A percentile compares a stretch with the other conserved stretches of the same genome.
Conservation (phyloP, 2,113 vertebrate genomes). For the Promerops cafer region DNA sequence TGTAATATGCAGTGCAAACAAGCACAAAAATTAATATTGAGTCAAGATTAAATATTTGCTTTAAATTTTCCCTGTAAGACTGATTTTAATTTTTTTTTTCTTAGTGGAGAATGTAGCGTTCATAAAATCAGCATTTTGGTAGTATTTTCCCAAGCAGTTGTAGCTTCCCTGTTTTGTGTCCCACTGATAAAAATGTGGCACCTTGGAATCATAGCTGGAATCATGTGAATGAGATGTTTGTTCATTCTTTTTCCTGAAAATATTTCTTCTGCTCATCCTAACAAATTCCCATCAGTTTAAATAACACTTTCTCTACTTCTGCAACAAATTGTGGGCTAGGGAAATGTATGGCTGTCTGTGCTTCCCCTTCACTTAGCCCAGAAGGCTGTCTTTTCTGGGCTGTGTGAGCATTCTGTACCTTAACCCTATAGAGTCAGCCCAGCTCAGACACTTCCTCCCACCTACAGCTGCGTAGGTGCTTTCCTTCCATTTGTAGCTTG, state of each 20-base stretch:
- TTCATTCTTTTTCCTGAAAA: not conserved
- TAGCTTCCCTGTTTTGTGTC: not conserved
- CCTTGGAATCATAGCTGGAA: not conserved
- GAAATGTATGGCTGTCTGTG: not conserved
- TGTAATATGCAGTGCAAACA: not conserved
- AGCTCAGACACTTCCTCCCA: not conserved
- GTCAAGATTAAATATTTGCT: not conserved
- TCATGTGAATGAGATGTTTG: accelerated
- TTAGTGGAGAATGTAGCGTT: not conserved
- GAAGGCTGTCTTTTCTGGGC: not conserved
- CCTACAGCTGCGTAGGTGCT: not conserved
- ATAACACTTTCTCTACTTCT: not conserved
- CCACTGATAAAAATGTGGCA: not conserved
- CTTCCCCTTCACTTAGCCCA: not conserved
- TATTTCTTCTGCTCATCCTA: not conserved
- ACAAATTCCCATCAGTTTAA: not conserved
- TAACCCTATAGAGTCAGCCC: not conserved
- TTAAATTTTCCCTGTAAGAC: not conserved
- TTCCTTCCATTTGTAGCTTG: not conserved
- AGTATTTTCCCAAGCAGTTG: not conserved
- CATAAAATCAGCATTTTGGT: not conserved
- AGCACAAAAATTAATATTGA: not conserved
- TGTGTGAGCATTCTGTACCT: not conserved
- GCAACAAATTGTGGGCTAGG: not conserved
- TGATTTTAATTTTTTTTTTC: not conserved